These are phyloP conservation scores for Ormyrus thymus DNA, from an alignment of 2,888 invertebrate genomes.

Conservation along the genomic window DNA sequence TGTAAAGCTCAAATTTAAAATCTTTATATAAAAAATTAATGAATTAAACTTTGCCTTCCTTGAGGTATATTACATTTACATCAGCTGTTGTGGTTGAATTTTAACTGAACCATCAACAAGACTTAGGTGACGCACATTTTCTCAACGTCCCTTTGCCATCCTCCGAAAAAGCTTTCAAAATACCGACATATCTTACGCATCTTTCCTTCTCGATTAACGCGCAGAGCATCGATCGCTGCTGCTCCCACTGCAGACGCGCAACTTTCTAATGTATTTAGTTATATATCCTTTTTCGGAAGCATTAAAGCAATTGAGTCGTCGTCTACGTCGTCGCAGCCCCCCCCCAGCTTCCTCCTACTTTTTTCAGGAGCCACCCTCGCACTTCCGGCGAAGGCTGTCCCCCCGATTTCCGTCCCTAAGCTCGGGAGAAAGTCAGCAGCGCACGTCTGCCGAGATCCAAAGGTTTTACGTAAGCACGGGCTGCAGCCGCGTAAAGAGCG, in stretches of 20 bases:
- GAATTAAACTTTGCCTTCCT: too few species aligned
- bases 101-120: constrained; percentile 19
- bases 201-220: constrained; percentile 20
- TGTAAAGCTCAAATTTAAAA: too few species aligned
- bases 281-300: constrained; percentile 24
- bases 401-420: constrained; percentile 31
- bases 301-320: constrained; percentile 40
- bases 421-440: not conserved
- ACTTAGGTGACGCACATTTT: constrained; percentile 13
- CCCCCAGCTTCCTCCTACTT: not conserved
- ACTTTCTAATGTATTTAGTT: not conserved
- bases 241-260: not conserved
- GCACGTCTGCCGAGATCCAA: constrained; percentile 6
- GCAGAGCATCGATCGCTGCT: not conserved
- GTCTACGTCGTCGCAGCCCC: constrained; percentile 4
- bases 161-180: constrained; percentile 35
- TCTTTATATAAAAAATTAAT: too few species aligned
- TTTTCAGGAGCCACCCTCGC: constrained; percentile 15
- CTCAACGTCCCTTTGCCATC: not conserved
- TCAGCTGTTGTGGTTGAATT: constrained; percentile 21
- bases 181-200: not conserved
- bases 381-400: constrained; percentile 29
- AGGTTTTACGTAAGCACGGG: constrained; percentile 1
- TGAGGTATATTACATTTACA: too few species aligned
- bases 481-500: not conserved